Evolutionary conservation across 2,797 vertebrate genomes (phyloP).

Genomic region (Sarcoramphus papa): DNA sequence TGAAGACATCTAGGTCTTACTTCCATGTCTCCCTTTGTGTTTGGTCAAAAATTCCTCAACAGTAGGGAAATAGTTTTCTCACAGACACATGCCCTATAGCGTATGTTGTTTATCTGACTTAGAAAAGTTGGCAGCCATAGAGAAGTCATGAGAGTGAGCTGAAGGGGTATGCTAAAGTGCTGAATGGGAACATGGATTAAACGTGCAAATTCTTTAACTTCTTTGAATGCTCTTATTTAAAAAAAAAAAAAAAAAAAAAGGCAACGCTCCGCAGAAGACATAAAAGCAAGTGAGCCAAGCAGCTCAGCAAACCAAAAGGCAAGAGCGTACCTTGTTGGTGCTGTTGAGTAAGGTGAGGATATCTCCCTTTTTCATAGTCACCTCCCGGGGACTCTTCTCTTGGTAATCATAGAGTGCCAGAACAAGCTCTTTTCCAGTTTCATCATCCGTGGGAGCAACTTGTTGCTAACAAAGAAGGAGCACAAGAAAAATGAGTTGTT

Average conservation of each 20-base stretch:
- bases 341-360: conserved; percentile 97
- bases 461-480: conserved; percentile 84
- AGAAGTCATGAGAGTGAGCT: not conserved
- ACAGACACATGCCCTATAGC: not conserved
- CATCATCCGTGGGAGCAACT: conserved; percentile 98
- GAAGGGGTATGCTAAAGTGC: not conserved
- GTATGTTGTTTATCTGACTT: not conserved
- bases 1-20: not conserved
- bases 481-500: not conserved
- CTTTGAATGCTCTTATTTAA: not conserved
- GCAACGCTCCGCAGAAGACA: not conserved
- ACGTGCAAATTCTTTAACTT: not conserved
- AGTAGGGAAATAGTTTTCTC: not conserved
- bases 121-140: not conserved
- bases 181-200: not conserved
- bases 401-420: conserved; percentile 97
- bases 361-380: conserved; percentile 99
- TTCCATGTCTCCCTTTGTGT: not conserved
- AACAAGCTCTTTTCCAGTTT: conserved; percentile 97
- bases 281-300: not conserved
- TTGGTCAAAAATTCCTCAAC: not conserved
- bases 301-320: not conserved
- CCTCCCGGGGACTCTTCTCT: conserved; percentile 97
- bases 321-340: conserved; percentile 89
- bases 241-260: not conserved